Percentiles rank a stretch among this genome's conserved stretches.
Conservation (phyloP, 2,888 invertebrate species). For the Ophion ventricosus region DNA sequence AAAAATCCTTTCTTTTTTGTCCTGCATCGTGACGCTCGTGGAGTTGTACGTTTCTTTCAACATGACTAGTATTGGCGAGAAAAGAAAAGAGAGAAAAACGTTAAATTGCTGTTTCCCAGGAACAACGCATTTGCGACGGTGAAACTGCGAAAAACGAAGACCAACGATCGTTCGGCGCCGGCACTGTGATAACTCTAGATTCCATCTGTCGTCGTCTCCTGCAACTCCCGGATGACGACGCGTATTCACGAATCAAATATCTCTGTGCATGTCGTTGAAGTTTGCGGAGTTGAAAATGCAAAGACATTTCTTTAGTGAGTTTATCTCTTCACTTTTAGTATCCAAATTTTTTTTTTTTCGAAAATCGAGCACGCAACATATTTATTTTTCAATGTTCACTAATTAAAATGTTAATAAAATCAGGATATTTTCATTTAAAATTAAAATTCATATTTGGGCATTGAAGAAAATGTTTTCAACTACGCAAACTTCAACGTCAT, state of each 20-base stretch:
- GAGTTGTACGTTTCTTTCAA: too few relatives aligned
- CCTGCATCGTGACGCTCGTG: not conserved
- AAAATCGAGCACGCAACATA: too few relatives aligned
- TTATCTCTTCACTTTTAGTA: too few relatives aligned
- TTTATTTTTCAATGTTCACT: too few relatives aligned
- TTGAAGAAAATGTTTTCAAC: not conserved
- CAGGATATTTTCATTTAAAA: too few relatives aligned
- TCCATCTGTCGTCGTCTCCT: slow-evolving; percentile 32
- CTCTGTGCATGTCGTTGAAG: too few relatives aligned
- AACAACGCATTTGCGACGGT: slow-evolving; percentile 94
- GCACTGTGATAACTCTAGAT: slow-evolving; percentile 82
- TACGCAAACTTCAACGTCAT: too few relatives aligned
- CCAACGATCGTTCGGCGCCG: slow-evolving; percentile 93
- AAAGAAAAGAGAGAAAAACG: slow-evolving; percentile 2
- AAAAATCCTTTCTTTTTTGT: not conserved
- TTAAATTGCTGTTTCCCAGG: slow-evolving; percentile 84
- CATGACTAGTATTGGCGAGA: not conserved
- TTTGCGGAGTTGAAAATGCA: too few relatives aligned
- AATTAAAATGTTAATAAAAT: too few relatives aligned
- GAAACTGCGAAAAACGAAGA: slow-evolving; percentile 93
- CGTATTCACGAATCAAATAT: not conserved
- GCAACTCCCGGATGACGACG: slow-evolving; percentile 5
- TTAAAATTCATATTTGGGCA: too few relatives aligned
- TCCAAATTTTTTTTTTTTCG: too few relatives aligned
- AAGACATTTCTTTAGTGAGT: too few relatives aligned